These are phyloP conservation scores for Abramis brama DNA, from an alignment of 2,113 vertebrate genomes.

Conservation along the genomic window DNA sequence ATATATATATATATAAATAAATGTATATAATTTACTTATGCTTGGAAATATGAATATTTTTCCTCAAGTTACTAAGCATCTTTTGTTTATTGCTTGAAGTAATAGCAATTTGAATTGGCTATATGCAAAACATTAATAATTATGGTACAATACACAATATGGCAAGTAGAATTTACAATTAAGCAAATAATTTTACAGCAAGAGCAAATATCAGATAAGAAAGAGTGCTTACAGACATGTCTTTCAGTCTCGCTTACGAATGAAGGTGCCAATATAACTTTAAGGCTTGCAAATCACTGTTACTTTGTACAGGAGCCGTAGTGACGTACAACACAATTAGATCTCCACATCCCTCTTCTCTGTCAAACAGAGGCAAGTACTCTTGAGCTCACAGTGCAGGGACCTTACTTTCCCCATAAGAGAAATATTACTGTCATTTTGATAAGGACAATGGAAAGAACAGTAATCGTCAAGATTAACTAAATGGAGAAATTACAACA, in stretches of 20 bases:
- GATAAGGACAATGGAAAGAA: neutral
- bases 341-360: neutral
- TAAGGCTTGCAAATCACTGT: constrained; percentile 4
- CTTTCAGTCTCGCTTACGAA: neutral
- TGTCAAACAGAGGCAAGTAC: constrained; percentile 32
- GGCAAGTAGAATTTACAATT: constrained; percentile 73
- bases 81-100: constrained; percentile 78
- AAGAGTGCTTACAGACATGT: constrained; percentile 42
- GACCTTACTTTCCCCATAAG: neutral
- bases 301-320: neutral
- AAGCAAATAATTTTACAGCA: constrained; percentile 72
- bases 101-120: constrained; percentile 70
- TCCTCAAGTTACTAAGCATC: constrained; percentile 36
- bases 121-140: constrained; percentile 72
- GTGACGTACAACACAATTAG: constrained; percentile 14
- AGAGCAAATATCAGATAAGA: constrained; percentile 55
- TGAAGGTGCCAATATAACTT: neutral
- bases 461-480: neutral
- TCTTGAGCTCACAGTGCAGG: constrained; percentile 30
- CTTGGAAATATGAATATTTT: neutral
- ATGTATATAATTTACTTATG: neutral
- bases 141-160: constrained; percentile 76
- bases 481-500: constrained; percentile 1
- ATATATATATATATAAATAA: too few species aligned
- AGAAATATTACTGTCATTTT: constrained; percentile 1